phyloP scores from a whole-genome alignment of 2,797 vertebrate species.

The Halcyon badia region DNA sequence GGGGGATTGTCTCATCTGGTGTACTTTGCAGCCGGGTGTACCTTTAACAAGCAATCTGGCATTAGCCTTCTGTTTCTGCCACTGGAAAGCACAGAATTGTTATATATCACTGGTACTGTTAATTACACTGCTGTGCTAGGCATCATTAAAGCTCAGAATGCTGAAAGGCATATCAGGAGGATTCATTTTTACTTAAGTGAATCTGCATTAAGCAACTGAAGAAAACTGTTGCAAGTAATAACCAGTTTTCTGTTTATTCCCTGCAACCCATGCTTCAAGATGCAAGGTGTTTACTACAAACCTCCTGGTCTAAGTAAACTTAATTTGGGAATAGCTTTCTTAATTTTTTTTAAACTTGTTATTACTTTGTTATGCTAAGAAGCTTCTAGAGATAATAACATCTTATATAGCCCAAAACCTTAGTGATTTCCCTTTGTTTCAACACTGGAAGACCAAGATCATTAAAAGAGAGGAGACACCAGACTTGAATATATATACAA shows the following conservation, averaged over 20 bases:
- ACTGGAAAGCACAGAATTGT: constrained; percentile 57
- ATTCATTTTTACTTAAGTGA: constrained; percentile 70
- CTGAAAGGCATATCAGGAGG: constrained; percentile 66
- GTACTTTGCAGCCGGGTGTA: constrained; percentile 64
- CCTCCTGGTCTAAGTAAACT: not conserved
- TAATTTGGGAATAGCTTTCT: not conserved
- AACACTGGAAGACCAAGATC: not conserved
- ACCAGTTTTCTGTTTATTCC: not conserved
- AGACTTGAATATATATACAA: not conserved
- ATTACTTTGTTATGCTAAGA: not conserved
- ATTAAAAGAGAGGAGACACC: not conserved
- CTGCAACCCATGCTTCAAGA: not conserved
- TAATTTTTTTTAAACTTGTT: not conserved
- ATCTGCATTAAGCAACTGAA: constrained; percentile 38
- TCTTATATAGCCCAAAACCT: not conserved
- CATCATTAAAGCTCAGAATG: constrained; percentile 73
- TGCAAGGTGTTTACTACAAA: not conserved
- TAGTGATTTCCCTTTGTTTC: not conserved
- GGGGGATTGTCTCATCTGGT: constrained; percentile 78
- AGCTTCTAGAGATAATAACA: not conserved
- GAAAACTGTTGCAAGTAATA: constrained; percentile 33
- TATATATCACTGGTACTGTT: constrained; percentile 70
- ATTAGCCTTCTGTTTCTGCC: constrained; percentile 77
- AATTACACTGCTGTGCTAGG: constrained; percentile 75
- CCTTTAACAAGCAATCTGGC: constrained; percentile 82